Conservation (phyloP, 2,113 vertebrate species). For the Lamprotornis superbus region DNA sequence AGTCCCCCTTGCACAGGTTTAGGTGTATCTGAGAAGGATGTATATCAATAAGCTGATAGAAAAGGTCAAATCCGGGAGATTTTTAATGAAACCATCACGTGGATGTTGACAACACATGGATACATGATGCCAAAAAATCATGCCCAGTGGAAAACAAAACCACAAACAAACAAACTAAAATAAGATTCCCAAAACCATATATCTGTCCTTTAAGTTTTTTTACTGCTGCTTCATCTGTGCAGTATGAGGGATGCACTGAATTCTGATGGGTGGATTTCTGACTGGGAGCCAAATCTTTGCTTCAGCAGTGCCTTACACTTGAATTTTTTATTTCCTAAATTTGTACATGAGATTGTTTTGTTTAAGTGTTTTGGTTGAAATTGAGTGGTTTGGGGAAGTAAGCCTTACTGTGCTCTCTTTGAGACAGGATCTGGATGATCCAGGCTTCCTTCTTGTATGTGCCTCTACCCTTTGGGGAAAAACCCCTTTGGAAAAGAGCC, state of each 20-base stretch:
- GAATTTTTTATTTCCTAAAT: not conserved
- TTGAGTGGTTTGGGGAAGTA: not conserved
- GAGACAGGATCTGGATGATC: not conserved
- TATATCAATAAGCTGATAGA: not conserved
- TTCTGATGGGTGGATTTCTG: not conserved
- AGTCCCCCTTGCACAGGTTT: not conserved
- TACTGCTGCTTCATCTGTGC: not conserved
- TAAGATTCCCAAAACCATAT: fast-evolving
- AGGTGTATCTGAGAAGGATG: not conserved
- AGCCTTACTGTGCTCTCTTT: not conserved
- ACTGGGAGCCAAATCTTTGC: not conserved
- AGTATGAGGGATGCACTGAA: not conserved
- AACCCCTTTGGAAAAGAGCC: not conserved
- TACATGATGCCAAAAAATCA: not conserved
- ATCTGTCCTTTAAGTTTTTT: not conserved
- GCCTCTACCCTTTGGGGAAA: not conserved
- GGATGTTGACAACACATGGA: not conserved
- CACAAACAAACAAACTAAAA: not conserved
- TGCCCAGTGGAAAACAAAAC: not conserved
- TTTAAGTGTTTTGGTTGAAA: not conserved
- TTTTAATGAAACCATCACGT: not conserved
- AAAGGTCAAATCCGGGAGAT: not conserved
- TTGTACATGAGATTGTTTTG: not conserved
- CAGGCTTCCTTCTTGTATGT: not conserved
- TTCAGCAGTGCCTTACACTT: not conserved